Conservation (phyloP, 2,888 invertebrate genomes). For the Poecilus cupreus region DNA sequence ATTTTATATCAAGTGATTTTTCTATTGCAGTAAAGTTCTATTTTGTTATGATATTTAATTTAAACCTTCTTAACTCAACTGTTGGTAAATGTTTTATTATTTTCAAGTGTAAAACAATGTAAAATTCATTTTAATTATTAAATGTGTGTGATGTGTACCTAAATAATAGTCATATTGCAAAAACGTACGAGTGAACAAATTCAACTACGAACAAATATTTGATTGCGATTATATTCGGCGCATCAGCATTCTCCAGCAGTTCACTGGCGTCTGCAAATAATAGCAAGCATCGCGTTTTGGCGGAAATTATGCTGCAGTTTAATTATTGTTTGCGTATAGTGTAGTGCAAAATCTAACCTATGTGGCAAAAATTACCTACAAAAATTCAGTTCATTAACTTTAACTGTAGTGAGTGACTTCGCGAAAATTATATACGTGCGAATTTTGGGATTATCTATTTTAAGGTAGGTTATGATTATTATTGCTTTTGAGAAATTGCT, state of each 20-base stretch:
- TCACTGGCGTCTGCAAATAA: slow-evolving; percentile 47
- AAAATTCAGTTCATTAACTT: neutral
- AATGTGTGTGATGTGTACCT: no score
- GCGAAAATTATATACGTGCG: neutral
- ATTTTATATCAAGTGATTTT: no score
- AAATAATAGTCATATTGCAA: slow-evolving; percentile 8
- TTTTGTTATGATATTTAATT: no score
- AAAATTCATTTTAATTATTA: slow-evolving; percentile 10
- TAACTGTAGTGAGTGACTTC: neutral
- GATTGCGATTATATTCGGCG: slow-evolving; percentile 25
- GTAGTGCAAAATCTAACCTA: neutral
- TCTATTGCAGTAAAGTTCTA: no score
- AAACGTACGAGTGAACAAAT: neutral
- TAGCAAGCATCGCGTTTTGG: slow-evolving; percentile 40
- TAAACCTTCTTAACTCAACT: no score
- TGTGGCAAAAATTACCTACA: slow-evolving; percentile 13
- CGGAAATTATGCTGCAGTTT: slow-evolving; percentile 56
- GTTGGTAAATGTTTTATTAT: no score
- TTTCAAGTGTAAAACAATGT: no score
- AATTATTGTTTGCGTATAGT: slow-evolving; percentile 29
- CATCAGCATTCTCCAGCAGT: slow-evolving; percentile 47
- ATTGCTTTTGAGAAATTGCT: no score
- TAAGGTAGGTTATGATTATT: neutral
- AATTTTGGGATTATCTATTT: neutral
- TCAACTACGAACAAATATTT: slow-evolving; percentile 23